Evolutionary conservation across 2,797 vertebrate genomes (phyloP), one percentile per base, ranked within the genome.

Genomic region (Chlorospingus semifuscus): DNA sequence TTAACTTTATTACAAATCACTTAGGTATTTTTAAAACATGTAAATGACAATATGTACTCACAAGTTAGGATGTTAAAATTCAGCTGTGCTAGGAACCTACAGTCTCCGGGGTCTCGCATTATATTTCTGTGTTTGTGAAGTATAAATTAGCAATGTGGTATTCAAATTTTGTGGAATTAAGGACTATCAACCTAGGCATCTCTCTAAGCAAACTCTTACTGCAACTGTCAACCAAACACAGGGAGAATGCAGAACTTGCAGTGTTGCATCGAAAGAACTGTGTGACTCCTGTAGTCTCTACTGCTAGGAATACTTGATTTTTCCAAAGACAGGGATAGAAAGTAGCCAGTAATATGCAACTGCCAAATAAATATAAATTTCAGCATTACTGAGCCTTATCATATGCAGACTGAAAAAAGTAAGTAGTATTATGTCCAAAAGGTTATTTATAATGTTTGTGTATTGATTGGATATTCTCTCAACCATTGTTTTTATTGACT

Each of bases 401-500:
- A 44, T 57, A 39, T 15, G 49, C 21, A 63, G 82, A 66, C 14
- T 0, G 2, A 50, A 72, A 88, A 68, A 84, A 79, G 20, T 21
- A 72, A 79, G 52, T 30, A 66, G 9, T 49, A 21, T 63, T 44
- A 12, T 84, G 49, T 82, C 11, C 18, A 76, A 66, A 94, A 65
- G 7, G 24, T 89, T 90, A 66, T 84, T 87, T 89, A 39, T 90
- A 77, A 53, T 18, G 27, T 82, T 57, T 84, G 24, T 70, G 5
- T 87, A 87, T 92, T 92, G 92, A 93, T 74, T 93, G 7, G 41
- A 19, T 93, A 60, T 61, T 18, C 30, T 89, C 64, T 89, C 56
- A 82, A 44, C 19, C 49, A 80, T 29, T 87, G 49, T 70, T 80
- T 93, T 87, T 90, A 94, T 90, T 94, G 81, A 92, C 64, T 92